Base-by-base conservation (phyloP, 2,888 invertebrate species). In the Meandrusa payeni region DNA sequence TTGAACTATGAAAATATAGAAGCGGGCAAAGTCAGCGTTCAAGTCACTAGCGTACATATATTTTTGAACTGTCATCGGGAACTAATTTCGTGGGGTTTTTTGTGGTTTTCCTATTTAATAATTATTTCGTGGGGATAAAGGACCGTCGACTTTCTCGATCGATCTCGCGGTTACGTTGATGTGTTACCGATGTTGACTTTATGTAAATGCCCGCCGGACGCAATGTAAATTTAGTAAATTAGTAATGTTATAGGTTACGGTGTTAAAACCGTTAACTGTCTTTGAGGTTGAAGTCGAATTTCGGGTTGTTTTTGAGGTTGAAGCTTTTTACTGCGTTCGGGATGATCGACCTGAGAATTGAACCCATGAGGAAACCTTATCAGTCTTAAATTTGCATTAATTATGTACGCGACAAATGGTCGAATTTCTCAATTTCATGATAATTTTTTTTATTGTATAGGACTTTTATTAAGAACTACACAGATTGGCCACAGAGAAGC, bases 61-160 rank as follows among this genome's bases (percentile, higher is more conserved):
- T 83, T 85, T 85, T 82, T 85, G 72, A 75, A 81, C 81, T 87
- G 86, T 87, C 86, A 87, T 87, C 86, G 86, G 77, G 85, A 87
- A 86, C 85, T 87, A 85, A 87, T 87, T 85, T 86, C 72, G 76
- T 59, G 65, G 60, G 60, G 74, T 76, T 85, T 80, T 83, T 83
- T 82, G 76, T 83, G 66, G 73, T 79, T 76, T 81, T 76, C 75
- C 70, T 76, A 69, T 47, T 69, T 74, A 70, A 71, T 77, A 74
- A 75, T 81, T 79, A 78, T 82, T 81, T 76, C 64, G 73, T 78
- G 69, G 66, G 68, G 73, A 64, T 60, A 65, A 64, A 54, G 54
- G 50, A 40, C 52, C 49, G 50, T 47, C 42, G 42, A 41, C 22
- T 24, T 34, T 38, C 19, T 42, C 26, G 24, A n/a, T n/a, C n/a